phyloP scores from a whole-genome alignment of 2,113 vertebrate genomes.

The Rhea americana region DNA sequence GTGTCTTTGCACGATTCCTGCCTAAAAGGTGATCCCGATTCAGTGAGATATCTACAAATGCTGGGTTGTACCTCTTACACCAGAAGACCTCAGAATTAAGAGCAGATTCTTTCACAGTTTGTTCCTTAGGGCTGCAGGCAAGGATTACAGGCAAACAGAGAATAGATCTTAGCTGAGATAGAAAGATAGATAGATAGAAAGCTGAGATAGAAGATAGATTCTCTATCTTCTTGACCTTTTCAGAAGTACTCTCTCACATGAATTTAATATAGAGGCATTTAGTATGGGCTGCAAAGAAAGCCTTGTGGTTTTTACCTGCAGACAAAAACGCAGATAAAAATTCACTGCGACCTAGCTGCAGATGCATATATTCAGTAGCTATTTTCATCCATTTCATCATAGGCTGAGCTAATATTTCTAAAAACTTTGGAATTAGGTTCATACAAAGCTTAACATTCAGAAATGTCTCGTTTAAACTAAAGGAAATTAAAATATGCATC shows the following conservation, averaged over 20 bases:
- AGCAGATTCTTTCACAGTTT: background rate
- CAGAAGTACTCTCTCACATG: background rate
- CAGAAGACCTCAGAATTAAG: background rate
- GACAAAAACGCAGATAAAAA: background rate
- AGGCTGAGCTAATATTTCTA: too few species aligned
- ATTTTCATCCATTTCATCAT: too few species aligned
- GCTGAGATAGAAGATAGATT: background rate
- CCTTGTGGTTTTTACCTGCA: background rate
- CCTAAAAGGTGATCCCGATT: background rate
- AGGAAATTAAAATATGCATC: too few species aligned
- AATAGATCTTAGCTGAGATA: background rate
- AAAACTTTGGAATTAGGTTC: too few species aligned
- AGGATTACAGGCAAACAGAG: background rate
- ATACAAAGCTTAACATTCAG: too few species aligned
- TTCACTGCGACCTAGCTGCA: background rate
- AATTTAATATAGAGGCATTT: background rate
- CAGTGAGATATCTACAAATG: background rate
- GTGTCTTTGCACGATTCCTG: background rate
- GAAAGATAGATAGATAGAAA: background rate
- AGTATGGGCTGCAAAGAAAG: too few species aligned
- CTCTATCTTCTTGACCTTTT: background rate
- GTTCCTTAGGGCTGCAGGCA: background rate
- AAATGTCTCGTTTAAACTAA: too few species aligned
- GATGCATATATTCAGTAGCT: too few species aligned
- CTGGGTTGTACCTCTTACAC: background rate